Evolutionary conservation across 2,113 vertebrate species (phyloP).

Genomic region (Gila orcuttii): DNA sequence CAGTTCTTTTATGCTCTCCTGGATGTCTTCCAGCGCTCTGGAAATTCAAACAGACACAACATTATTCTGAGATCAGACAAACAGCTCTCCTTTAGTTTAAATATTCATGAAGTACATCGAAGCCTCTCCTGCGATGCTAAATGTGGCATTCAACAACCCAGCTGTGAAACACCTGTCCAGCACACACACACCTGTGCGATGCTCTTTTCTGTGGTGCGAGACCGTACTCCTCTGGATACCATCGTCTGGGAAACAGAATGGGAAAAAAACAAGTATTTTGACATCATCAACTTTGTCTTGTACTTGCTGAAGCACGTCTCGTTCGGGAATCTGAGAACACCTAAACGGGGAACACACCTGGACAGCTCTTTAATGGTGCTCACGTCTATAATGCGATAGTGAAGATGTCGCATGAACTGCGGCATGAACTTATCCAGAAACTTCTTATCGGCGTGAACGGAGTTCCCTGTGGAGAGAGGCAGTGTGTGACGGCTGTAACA

Average conservation of each 20-base stretch:
- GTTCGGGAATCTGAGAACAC: background rate
- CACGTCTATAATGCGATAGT: constrained; percentile 91
- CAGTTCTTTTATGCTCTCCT: constrained; percentile 94
- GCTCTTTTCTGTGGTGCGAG: constrained; percentile 88
- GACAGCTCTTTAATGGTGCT: constrained; percentile 98
- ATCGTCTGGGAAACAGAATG: constrained; percentile 78
- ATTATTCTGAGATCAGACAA: constrained; percentile 9
- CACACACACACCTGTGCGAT: constrained; percentile 86
- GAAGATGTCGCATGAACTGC: constrained; percentile 88
- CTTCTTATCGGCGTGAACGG: constrained; percentile 85
- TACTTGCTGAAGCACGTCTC: background rate
- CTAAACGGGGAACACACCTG: constrained; percentile 74
- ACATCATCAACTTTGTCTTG: background rate
- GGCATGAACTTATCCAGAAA: constrained; percentile 98
- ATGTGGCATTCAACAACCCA: background rate
- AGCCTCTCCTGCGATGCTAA: background rate
- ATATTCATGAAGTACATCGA: background rate
- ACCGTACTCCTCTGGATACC: constrained; percentile 91
- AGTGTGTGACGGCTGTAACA: background rate
- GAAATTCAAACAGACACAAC: constrained; percentile 56
- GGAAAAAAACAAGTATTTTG: background rate
- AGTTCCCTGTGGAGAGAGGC: constrained; percentile 71
- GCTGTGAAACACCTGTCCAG: background rate
- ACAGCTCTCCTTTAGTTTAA: background rate
- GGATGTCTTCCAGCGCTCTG: constrained; percentile 93